Evolutionary conservation across 2,113 vertebrate genomes (phyloP).

Genomic region (Butastur rufipennis): DNA sequence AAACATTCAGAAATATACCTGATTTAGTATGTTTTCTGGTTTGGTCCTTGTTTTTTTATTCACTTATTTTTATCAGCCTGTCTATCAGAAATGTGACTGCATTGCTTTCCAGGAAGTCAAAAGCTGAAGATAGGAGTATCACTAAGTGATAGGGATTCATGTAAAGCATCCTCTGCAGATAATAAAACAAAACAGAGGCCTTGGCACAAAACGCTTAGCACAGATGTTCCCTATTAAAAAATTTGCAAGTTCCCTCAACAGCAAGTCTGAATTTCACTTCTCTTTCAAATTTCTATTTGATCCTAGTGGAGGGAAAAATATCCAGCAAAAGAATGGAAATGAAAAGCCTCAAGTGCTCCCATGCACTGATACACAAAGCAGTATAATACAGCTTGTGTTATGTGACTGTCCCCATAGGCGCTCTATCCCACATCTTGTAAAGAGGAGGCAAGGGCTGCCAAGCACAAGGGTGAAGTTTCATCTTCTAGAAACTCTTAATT

Average conservation of each 20-base stretch:
- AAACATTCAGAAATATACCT: background rate
- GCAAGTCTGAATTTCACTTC: background rate
- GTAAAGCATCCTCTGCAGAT: background rate
- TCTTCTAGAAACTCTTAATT: background rate
- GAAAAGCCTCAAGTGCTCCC: background rate
- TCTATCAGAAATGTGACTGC: background rate
- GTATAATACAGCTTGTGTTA: accelerated
- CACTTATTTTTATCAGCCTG: background rate
- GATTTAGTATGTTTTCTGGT: background rate
- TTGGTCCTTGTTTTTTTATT: background rate
- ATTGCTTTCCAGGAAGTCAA: background rate
- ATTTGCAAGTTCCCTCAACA: background rate
- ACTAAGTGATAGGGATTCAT: background rate
- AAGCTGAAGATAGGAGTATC: background rate
- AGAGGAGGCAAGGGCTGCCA: background rate
- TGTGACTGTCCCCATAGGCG: background rate
- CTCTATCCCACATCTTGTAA: background rate
- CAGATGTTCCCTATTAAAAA: background rate
- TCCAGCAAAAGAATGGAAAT: background rate
- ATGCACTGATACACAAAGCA: too few species aligned
- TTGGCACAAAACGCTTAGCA: background rate
- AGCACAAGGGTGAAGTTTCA: background rate
- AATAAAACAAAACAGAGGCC: background rate
- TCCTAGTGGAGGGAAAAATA: background rate
- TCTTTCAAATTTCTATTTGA: background rate